A percentile compares a stretch with the other conserved stretches of the same genome.
Evolutionary conservation across 1,140 invertebrate genomes (phyloP).

Genomic region (Anoplolepis gracilipes): DNA sequence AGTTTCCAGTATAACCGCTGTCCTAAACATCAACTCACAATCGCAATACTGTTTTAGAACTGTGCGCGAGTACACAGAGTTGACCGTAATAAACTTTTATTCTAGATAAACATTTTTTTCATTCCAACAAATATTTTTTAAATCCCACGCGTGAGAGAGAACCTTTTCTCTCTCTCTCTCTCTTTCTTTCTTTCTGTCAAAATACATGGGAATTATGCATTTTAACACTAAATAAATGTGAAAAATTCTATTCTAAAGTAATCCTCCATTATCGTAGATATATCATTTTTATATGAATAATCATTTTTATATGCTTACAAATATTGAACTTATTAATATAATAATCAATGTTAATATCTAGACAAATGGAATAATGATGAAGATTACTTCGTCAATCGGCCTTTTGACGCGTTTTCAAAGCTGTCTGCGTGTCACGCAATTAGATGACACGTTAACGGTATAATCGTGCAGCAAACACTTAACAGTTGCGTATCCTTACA

Average conservation of each 20-base stretch:
- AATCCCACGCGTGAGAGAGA: no score
- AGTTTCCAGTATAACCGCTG: constrained; percentile 42
- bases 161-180: no score
- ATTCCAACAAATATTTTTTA: background rate
- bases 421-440: background rate
- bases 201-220: background rate
- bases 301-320: no score
- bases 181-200: no score
- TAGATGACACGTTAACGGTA: background rate
- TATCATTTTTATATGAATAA: no score
- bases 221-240: background rate
- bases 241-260: background rate
- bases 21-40: constrained; percentile 39
- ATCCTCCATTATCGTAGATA: background rate
- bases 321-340: background rate
- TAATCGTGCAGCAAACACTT: constrained; percentile 7
- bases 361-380: background rate
- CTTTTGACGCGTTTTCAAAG: background rate
- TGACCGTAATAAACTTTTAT: constrained; percentile 9
- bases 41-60: constrained; percentile 19
- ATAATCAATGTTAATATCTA: background rate
- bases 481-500: background rate
- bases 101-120: constrained; percentile 24
- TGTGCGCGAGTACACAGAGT: background rate
- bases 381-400: background rate